These are phyloP conservation scores for Apolygus lucorum DNA, from an alignment of 1,140 invertebrate genomes.

Conservation along the genomic window DNA sequence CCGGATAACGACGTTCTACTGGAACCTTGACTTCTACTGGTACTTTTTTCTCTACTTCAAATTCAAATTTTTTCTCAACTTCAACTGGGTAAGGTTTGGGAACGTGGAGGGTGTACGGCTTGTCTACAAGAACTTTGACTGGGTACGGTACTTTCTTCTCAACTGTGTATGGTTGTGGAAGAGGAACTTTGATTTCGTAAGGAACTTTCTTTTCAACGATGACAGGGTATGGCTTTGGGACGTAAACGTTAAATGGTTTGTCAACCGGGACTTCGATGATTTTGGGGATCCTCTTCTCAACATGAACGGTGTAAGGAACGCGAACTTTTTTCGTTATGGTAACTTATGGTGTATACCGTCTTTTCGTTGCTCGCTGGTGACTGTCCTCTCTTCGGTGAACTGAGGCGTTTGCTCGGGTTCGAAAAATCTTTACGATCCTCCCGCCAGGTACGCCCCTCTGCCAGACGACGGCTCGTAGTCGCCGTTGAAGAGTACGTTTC, in stretches of 20 bases:
- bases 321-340: conserved; percentile 36
- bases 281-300: conserved; percentile 53
- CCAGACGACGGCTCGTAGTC: no score
- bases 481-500: no score
- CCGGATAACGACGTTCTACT: conserved; percentile 49
- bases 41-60: conserved; percentile 38
- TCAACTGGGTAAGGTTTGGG: conserved; percentile 55
- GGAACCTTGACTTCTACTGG: conserved; percentile 58
- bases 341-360: conserved; percentile 20
- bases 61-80: conserved; percentile 57
- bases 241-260: conserved; percentile 32
- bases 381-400: conserved; percentile 43
- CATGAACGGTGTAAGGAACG: conserved; percentile 48
- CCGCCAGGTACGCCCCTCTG: no score
- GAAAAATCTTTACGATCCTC: no score
- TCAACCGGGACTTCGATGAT: conserved; percentile 66
- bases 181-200: conserved; percentile 51
- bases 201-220: conserved; percentile 39
- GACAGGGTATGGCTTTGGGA: conserved; percentile 37
- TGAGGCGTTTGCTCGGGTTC: no score
- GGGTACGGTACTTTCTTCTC: conserved; percentile 28
- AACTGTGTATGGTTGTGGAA: conserved; percentile 28
- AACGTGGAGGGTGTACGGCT: conserved; percentile 46
- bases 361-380: conserved; percentile 28
- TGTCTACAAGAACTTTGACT: conserved; percentile 32